phyloP scores from a whole-genome alignment of 2,888 invertebrate genomes.

The Poecilus cupreus region DNA sequence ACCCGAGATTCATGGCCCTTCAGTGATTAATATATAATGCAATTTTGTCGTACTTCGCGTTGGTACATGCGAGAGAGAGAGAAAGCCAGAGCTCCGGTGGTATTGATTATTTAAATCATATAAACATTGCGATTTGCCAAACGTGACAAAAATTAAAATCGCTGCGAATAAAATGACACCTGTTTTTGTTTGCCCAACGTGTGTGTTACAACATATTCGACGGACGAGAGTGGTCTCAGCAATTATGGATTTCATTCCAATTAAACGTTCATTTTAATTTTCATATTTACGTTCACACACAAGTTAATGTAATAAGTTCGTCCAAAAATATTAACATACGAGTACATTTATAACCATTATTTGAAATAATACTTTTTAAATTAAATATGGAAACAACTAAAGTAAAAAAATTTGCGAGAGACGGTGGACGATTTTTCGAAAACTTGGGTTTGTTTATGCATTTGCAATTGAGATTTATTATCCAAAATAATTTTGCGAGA shows the following conservation, averaged over 20 bases:
- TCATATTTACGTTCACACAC: not conserved
- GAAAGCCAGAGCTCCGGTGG: too few relatives aligned
- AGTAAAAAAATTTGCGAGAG: too few relatives aligned
- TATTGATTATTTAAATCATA: constrained; percentile 56
- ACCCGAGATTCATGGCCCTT: constrained; percentile 28
- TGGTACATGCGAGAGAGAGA: not conserved
- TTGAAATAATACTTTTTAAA: too few relatives aligned
- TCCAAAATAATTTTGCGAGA: too few relatives aligned
- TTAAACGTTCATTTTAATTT: not conserved
- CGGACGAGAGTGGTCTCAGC: not conserved
- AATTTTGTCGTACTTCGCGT: constrained; percentile 3
- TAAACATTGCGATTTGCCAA: constrained; percentile 50
- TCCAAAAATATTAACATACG: too few relatives aligned
- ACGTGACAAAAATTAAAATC: constrained; percentile 52
- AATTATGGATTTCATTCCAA: constrained; percentile 22
- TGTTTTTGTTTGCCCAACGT: constrained; percentile 38
- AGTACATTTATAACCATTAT: too few relatives aligned
- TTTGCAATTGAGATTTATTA: too few relatives aligned
- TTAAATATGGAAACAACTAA: too few relatives aligned
- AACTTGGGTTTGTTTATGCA: too few relatives aligned
- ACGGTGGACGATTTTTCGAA: too few relatives aligned
- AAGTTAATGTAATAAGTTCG: not conserved
- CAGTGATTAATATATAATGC: constrained; percentile 49
- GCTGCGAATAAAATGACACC: constrained; percentile 44
- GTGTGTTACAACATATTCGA: not conserved